Evolutionary conservation across 2,113 vertebrate species (phyloP), one percentile per base, ranked within the genome.

Genomic region (Podarcis raffonei): DNA sequence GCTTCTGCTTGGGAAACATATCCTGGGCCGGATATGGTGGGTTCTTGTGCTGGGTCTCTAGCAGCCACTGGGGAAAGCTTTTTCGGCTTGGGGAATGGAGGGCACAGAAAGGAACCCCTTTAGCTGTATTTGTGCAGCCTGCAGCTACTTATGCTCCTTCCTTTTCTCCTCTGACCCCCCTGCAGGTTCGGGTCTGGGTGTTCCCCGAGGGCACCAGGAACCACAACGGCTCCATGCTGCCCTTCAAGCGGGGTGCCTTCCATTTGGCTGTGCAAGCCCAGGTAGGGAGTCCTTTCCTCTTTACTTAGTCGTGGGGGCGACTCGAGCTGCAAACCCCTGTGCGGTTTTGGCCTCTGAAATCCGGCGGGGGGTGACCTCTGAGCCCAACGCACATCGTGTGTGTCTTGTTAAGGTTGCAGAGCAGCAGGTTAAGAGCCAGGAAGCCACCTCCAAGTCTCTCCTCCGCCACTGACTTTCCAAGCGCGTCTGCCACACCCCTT

Each of bases 121-220:
- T 3, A 9, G n/a, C 25, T 20, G 76, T 6, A 35, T 42, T 35
- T 37, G 9, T 72, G 2, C 3, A 39, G 30, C 13, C 48, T 23
- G 7, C 20, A 39, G 6, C 9, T 5, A 18, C 53, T 72, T 1
- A 35, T 16, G n/a, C 16, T 6, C 25, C 59, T 66, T 30, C 30
- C 0, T 53, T 7, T 42, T 35, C 57, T 39, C 39, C 53, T 74
- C 12, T 39, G 9, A 20, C 25, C 59, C 32, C 69, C 65, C 11
- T 35, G n/a, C 91, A 97, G 97, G 95, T 97, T 25, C 96, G 97
- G 27, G 95, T 97, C 48, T 97, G 97, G 97, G 95, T 97, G 20
- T 97, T 97, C 81, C 97, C 97, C 0, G 97, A 97, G 86, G 97
- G 97, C 27, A 97, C 97, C 1, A 95, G 97, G 92, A 97, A 97